Percentiles rank a stretch among this genome's conserved stretches.
phyloP scores from a whole-genome alignment of 2,797 vertebrate genomes.

The Bucorvus abyssinicus region DNA sequence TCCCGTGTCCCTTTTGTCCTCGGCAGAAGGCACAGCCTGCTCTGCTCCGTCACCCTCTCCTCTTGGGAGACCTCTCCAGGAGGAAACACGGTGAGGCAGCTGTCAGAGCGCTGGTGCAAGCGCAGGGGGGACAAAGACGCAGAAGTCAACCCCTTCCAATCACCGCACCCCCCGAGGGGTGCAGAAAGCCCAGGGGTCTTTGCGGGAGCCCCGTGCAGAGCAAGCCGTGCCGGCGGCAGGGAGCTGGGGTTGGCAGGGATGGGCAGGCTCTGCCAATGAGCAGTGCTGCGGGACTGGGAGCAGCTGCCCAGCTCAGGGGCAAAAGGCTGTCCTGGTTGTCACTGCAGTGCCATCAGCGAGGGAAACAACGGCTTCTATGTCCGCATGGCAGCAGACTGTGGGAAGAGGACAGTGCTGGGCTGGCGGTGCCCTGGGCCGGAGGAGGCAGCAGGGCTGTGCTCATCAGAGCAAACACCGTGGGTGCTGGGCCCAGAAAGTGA shows the following conservation, averaged over 20 bases:
- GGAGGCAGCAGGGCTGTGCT: rapidly evolving
- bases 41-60: rapidly evolving
- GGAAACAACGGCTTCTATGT: neutral
- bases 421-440: rapidly evolving
- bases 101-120: neutral
- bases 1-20: neutral
- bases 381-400: neutral
- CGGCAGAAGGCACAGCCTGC: neutral
- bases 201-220: neutral
- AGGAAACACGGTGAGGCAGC: neutral
- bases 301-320: neutral
- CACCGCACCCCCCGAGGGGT: rapidly evolving
- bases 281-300: neutral
- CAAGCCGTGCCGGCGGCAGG: rapidly evolving
- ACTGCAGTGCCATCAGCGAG: rapidly evolving
- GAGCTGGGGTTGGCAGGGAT: neutral
- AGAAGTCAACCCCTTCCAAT: neutral
- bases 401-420: rapidly evolving
- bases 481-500: neutral
- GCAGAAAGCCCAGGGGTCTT: neutral
- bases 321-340: neutral
- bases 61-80: neutral
- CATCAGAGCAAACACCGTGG: neutral
- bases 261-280: rapidly evolving
- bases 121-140: neutral